Evolutionary conservation across 2,888 invertebrate genomes (phyloP).

Genomic region (Polia nebulosa): DNA sequence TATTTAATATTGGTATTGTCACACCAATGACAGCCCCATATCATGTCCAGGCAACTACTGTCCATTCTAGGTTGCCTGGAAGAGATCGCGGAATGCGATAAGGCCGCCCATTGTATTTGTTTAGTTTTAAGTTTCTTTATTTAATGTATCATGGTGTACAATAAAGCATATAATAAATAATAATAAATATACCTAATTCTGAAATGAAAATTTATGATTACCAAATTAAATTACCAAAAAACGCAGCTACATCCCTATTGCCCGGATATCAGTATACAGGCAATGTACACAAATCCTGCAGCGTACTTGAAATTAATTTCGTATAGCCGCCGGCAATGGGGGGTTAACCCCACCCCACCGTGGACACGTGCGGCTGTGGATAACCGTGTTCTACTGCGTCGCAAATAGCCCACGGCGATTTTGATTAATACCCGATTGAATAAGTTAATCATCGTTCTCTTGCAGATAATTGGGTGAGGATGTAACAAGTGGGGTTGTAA

Average conservation of each 20-base stretch:
- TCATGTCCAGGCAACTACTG: no score
- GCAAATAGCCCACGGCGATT: slow-evolving; percentile 73
- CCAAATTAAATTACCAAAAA: slow-evolving; percentile 42
- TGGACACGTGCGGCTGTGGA: slow-evolving; percentile 80
- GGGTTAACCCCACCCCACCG: slow-evolving; percentile 59
- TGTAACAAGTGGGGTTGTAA: slow-evolving; percentile 47
- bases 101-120: no score
- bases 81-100: no score
- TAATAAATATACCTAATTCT: no score
- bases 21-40: no score
- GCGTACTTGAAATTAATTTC: slow-evolving; percentile 89
- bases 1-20: no score
- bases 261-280: slow-evolving; percentile 68
- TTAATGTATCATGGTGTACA: no score
- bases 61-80: no score
- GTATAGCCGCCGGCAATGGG: slow-evolving; percentile 78
- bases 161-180: no score
- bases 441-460: slow-evolving; percentile 68
- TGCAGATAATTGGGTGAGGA: slow-evolving; percentile 61
- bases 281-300: slow-evolving; percentile 86
- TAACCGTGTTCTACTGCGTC: slow-evolving; percentile 74
- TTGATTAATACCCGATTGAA: slow-evolving; percentile 69
- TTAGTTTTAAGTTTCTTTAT: no score
- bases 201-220: not conserved
- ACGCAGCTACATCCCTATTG: slow-evolving; percentile 70